Conservation (phyloP, 2,113 vertebrate genomes). For the Cyrtonyx montezumae region DNA sequence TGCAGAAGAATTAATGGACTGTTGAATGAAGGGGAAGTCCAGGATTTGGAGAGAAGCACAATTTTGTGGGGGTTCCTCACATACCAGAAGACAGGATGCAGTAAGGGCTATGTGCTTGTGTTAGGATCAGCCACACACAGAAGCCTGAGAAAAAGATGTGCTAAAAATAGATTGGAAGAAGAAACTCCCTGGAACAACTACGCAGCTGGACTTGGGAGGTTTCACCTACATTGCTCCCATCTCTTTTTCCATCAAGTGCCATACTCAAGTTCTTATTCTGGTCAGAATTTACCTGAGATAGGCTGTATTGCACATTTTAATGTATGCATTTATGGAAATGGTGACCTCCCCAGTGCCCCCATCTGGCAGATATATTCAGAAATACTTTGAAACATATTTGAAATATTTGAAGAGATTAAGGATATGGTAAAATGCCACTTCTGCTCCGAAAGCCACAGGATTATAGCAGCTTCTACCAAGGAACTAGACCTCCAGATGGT, state of each 20-base stretch:
- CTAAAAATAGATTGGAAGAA: neutral
- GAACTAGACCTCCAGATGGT: conserved; percentile 31
- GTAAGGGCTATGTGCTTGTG: fast-evolving
- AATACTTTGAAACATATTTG: conserved; percentile 30
- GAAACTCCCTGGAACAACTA: neutral
- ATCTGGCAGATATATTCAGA: neutral
- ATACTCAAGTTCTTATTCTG: neutral
- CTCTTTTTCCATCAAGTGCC: neutral
- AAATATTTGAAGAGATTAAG: conserved; percentile 34
- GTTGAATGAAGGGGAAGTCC: neutral
- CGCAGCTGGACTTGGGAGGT: neutral
- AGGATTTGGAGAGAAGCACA: neutral
- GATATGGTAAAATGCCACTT: neutral
- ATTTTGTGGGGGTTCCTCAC: neutral
- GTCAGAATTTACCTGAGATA: neutral
- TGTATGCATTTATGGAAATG: neutral
- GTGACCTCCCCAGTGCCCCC: neutral
- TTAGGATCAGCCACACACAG: neutral
- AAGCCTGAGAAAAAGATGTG: neutral
- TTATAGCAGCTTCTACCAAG: conserved; percentile 23
- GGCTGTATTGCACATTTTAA: fast-evolving
- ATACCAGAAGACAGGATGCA: neutral
- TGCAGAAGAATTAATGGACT: neutral
- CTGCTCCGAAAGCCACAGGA: conserved; percentile 21
- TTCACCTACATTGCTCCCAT: neutral